Base-by-base conservation (phyloP, 2,797 vertebrate species). In the Pelodytes ibericus region DNA sequence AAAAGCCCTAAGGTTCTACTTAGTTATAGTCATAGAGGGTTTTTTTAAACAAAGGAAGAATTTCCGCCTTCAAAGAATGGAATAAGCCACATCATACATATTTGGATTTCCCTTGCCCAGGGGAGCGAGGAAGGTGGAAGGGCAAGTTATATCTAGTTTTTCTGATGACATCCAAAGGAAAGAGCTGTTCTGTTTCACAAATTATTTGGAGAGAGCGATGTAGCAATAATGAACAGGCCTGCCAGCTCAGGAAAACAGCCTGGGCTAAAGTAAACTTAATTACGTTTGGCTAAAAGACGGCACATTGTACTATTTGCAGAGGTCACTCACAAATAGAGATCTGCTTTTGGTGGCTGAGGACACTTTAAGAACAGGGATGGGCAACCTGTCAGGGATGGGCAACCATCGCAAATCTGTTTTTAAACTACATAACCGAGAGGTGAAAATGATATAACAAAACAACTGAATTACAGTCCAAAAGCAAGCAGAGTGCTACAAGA, bases 31-130 rank as follows among this genome's bases (percentile, higher is more conserved):
- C 80, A 86, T 15, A 9, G 56, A 61, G 47, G 49, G 57, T 16
- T 82, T 69, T 80, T 74, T 85, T 89, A 83, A 81, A 82, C 87
- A 83, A 16, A 16, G 81, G 66, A 81, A 64, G 22, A 82, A 49
- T 77, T 82, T 82, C 44, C 75, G 58, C 75, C 81, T 83, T 80
- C 30, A 59, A 83, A 83, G 36, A 82, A 56, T 58, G 84, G 70
- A 83, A 84, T 83, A 76, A 75, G 80, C 61, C 76, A 79, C 76
- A 73, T 73, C 80, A 77, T 73, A 84, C 74, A 79, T 30, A 78
- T 29, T 18, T 24, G 22, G 36, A 72, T 80, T 86, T 80, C 20
- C 72, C 36, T 81, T 72, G 13, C 72, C 74, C 81, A 73, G 49
- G 18, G 44, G 71, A 73, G 33, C 16, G 13, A 61, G 44, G 44